A percentile compares a stretch with the other conserved stretches of the same genome.
Conservation (phyloP, 2,888 invertebrate genomes). For the Synanthedon vespiformis region DNA sequence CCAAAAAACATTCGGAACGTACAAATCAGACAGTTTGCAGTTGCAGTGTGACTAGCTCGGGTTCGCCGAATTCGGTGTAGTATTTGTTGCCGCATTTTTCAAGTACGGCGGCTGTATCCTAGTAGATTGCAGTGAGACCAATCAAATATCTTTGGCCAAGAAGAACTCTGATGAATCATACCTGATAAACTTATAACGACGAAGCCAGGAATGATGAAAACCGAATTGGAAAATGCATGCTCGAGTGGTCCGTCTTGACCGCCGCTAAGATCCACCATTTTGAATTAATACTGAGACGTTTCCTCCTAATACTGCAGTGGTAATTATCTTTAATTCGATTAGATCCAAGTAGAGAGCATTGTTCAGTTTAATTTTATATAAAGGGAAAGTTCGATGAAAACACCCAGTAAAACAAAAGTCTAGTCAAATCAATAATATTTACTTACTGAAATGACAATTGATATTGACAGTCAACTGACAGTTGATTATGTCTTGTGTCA, state of each 20-base stretch:
- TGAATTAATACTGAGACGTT: slow-evolving; percentile 35
- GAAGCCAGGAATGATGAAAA: slow-evolving; percentile 87
- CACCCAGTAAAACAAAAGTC: too few species aligned
- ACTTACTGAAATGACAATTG: background rate
- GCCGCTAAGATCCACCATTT: slow-evolving; percentile 88
- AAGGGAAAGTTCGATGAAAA: slow-evolving; percentile 5
- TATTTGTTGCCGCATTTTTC: too few species aligned
- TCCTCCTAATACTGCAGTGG: slow-evolving; percentile 19
- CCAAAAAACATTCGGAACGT: too few species aligned
- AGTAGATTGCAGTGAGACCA: too few species aligned
- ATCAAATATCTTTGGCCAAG: too few species aligned
- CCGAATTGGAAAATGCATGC: slow-evolving; percentile 88
- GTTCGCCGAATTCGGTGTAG: too few species aligned
- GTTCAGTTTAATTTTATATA: slow-evolving; percentile 9
- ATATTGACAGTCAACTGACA: background rate
- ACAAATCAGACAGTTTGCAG: too few species aligned
- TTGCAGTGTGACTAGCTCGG: too few species aligned
- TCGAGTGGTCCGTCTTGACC: slow-evolving; percentile 84
- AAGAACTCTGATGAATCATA: too few species aligned
- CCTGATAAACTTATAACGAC: slow-evolving; percentile 83
- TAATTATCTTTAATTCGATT: slow-evolving; percentile 7
- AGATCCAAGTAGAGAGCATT: slow-evolving; percentile 17
- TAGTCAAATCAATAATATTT: background rate
- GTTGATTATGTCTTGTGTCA: too few species aligned
- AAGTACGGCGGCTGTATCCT: too few species aligned